Base-by-base conservation (phyloP, 1,140 invertebrate genomes). In the Halesus radiatus region DNA sequence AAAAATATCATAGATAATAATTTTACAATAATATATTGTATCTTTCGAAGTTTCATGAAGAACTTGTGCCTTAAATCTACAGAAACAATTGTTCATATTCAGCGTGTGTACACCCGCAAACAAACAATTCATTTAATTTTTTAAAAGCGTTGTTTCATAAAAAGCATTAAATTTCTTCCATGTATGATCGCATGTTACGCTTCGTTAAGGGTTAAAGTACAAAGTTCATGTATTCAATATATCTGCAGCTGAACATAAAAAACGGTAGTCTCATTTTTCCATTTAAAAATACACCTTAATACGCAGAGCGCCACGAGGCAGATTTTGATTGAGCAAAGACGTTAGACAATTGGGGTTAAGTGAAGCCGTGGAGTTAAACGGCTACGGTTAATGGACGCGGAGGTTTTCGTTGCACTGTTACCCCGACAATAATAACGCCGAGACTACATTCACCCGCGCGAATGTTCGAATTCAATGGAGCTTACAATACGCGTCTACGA, bases 331-430 rank as follows among this genome's bases (percentile, higher is more conserved):
- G 20, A 60, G 20, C 7, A 6, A 60, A 60, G 23, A 23, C 23
- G 22, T 23, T 22, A 60, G 58, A 60, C 20, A n/a, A n/a, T 60
- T 23, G 20, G 22, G 8, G 23, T 22, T 20, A 15, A 23, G 18
- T 20, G 58, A 20, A 60, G 58, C 20, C 20, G 50, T n/a, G 23
- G n/a, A 4, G 72, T 18, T 56, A 37, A 75, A 75, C 54, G 54
- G 79, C 72, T 77, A 26, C 20, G 26, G 26, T 18, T 74, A 79
- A 74, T 73, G 54, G 68, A 68, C 66, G 15, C 66, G 68, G 68
- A 58, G 29, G 66, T 50, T 68, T 52, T 68, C 68, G 56, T 18
- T 78, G 81, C 81, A 80, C 76, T 80, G 79, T 79, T 80, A 75
- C 74, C 74, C 76, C 45, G 68, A 79, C 78, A 78, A 79, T 78